phyloP scores from a whole-genome alignment of 1,140 invertebrate genomes.

The Artemia franciscana region DNA sequence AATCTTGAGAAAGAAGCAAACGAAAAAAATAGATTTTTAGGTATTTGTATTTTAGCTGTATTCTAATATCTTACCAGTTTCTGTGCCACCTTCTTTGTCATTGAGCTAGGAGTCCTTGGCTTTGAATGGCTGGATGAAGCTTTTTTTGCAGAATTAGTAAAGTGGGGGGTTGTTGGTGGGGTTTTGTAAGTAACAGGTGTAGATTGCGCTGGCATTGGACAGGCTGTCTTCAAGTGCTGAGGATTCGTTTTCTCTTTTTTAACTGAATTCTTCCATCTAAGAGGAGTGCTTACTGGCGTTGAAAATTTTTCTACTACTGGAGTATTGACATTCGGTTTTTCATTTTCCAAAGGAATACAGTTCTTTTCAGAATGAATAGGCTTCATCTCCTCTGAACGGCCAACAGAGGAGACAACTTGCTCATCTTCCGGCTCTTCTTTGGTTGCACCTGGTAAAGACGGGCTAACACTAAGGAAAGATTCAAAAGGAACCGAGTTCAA shows the following conservation, averaged over 20 bases:
- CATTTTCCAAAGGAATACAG: neutral
- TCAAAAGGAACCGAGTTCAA: neutral
- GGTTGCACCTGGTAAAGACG: neutral
- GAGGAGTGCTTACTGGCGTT: neutral
- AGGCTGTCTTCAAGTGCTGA: neutral
- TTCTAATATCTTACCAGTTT: neutral
- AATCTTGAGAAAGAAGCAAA: too few species aligned
- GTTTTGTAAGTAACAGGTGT: neutral
- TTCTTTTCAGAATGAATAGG: neutral
- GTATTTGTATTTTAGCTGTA: neutral
- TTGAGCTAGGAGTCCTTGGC: neutral
- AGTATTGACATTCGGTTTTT: neutral
- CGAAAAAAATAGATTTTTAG: neutral
- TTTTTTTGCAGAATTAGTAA: neutral
- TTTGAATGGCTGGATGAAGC: neutral
- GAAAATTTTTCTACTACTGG: neutral
- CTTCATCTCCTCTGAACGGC: neutral
- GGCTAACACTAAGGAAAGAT: neutral
- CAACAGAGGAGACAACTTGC: too few species aligned
- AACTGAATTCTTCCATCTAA: neutral
- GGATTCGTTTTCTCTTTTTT: neutral
- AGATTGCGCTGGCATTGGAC: neutral
- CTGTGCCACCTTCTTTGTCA: neutral
- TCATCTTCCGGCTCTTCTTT: neutral
- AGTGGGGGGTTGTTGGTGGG: neutral